These are phyloP conservation scores for Lissocephala sabroskyi DNA, from an alignment of 2,888 invertebrate species.

Conservation along the genomic window DNA sequence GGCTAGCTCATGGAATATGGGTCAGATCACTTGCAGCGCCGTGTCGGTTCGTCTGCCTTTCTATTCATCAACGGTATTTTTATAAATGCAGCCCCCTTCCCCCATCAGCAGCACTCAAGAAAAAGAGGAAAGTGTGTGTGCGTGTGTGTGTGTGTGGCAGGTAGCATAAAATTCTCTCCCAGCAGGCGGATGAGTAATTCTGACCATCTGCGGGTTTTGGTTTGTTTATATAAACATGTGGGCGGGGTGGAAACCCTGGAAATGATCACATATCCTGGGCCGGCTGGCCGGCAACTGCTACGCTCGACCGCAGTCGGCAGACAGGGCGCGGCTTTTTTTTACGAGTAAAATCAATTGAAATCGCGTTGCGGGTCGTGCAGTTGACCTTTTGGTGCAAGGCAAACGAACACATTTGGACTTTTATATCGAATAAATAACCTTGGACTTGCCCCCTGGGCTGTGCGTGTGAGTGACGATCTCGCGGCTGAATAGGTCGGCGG, in stretches of 20 bases:
- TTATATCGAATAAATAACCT: conserved; percentile 23
- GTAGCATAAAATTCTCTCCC: conserved; percentile 48
- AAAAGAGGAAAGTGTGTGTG: conserved; percentile 39
- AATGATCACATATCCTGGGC: too few relatives aligned
- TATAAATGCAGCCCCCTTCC: conserved; percentile 53
- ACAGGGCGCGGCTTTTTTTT: conserved; percentile 51
- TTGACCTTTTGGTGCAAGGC: conserved; percentile 33
- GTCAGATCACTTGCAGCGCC: conserved; percentile 58
- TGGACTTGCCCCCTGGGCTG: conserved; percentile 41
- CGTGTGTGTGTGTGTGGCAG: conserved; percentile 25
- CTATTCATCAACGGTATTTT: conserved; percentile 60
- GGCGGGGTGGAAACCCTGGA: too few relatives aligned
- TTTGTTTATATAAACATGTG: neutral
- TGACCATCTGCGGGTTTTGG: neutral
- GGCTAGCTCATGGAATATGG: conserved; percentile 40
- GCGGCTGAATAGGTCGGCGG: too few relatives aligned
- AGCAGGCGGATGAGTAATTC: conserved; percentile 51
- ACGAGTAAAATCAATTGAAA: conserved; percentile 47
- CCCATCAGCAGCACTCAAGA: conserved; percentile 61
- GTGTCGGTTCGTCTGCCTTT: conserved; percentile 15
- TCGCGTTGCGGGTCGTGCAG: conserved; percentile 31
- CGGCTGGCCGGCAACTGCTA: conserved; percentile 21
- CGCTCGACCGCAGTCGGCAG: conserved; percentile 28
- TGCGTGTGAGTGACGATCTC: conserved; percentile 5
- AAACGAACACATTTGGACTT: conserved; percentile 1